Evolutionary conservation across 2,888 invertebrate species (phyloP), one percentile per base, ranked within the genome.

Genomic region (Coleophora deauratella): DNA sequence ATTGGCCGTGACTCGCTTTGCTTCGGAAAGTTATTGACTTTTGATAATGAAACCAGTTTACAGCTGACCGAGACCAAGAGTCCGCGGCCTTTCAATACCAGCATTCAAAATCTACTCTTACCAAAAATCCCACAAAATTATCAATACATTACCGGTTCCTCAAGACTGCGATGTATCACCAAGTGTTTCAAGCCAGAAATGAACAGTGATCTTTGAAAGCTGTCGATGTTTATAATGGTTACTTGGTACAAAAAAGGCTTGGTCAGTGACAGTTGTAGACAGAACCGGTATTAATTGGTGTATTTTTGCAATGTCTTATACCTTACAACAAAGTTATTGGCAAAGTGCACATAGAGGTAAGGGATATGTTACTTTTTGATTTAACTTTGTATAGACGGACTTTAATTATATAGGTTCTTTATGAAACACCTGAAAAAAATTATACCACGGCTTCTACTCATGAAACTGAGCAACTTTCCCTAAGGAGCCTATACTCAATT

Each of bases 21-120:
- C 77, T 78, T 80, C 81, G 66, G 77, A 82, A 81, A 84, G 84
- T 84, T 85, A 85, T 85, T 85, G 84, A 85, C 84, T 84, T 82
- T 84, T 84, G 84, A 77, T 84, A 81, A 84, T 85, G 84, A 75
- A 85, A 85, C 84, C 79, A 72, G 84, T 85, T 84, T 80, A 71
- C 61, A 62, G 65, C 72, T 84, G 82, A 81, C 84, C 82, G 78
- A 75, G 21, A 21, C 21, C n/a, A n/a, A n/a, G 73, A 75, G 77
- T 63, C 60, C 62, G 57, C 72, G 78, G 71, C 82, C 82, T 62
- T 77, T 82, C 74, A 75, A 75, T 79, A 81, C 68, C 75, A 76
- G 69, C 57, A 72, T 62, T 58, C 58, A 57, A 59, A 51, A 53
- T 40, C 49, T 49, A 45, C 45, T 47, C 45, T 52, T 50, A 41